Evolutionary conservation across 1,140 invertebrate genomes (phyloP), one percentile per base, ranked within the genome.

Genomic region (Nasonia longicornis): DNA sequence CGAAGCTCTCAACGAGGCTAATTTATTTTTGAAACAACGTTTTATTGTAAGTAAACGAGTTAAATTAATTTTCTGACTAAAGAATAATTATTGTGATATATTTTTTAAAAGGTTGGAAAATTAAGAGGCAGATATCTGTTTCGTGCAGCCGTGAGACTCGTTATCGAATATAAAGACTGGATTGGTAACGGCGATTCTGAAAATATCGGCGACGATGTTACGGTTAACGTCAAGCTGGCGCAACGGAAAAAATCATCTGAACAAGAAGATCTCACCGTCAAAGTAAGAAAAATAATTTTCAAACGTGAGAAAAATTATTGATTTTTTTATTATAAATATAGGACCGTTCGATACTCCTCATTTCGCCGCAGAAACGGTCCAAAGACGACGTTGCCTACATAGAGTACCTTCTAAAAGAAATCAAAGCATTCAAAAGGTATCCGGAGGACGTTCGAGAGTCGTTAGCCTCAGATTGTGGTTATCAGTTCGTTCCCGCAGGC

Each of bases 401-500:
- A 72, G 80, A 79, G 26, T 70, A 82, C 26, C 74, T 88, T n/a
- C 82, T 89, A 2, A 85, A 84, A 26, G 86, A 84, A 2, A 78
- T 87, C 0, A 81, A 45, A 35, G 85, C 83, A 11, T 88, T 87
- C 22, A 82, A 76, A 75, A 87, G 85, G 58, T 88, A 87, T 86
- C 76, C 88, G 4, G 85, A 93, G 86, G 83, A 92, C 71, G 89
- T 93, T 3, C 92, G 92, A 84, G 89, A 90, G 81, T 87, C 91
- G 38, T 82, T 94, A 35, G 92, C 92, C 6, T 89, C 87, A 0
- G 90, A 91, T 0, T 92, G 92, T 16, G 89, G 90, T 77, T 94
- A 93, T 87, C 91, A 90, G 63, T 94, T 92, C 83, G 92, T 92
- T 64, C 88, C 90, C 1, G 89, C 92, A 0, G 90, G 88, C 1